Evolutionary conservation across 2,797 vertebrate species (phyloP).

Genomic region (Falco concolor): DNA sequence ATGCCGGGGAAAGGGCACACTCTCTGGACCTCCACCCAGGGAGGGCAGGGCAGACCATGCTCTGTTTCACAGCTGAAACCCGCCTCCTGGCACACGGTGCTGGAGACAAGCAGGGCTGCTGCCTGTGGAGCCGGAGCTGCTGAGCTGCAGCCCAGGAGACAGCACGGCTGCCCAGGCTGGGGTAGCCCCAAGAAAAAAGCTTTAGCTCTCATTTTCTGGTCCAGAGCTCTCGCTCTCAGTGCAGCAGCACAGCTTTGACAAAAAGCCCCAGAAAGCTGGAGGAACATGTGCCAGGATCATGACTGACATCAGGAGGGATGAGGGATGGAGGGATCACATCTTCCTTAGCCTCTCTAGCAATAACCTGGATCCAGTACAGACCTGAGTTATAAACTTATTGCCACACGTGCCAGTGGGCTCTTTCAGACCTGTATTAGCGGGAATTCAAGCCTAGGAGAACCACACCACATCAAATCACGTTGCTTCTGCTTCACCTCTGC

Average conservation of each 20-base stretch:
- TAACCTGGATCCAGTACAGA: neutral
- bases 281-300: neutral
- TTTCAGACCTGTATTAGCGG: neutral
- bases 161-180: neutral
- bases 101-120: neutral
- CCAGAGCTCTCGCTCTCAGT: neutral
- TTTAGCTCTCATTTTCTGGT: neutral
- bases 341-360: neutral
- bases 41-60: neutral
- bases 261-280: neutral
- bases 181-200: neutral
- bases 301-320: fast-evolving
- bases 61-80: neutral
- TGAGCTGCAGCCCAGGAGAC: neutral
- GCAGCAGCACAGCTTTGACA: neutral
- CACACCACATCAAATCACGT: fast-evolving
- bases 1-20: neutral
- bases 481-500: neutral
- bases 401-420: neutral
- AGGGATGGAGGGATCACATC: neutral
- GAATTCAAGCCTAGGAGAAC: neutral
- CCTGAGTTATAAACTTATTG: neutral
- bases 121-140: neutral
- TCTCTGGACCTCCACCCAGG: neutral
- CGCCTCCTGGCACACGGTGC: neutral